A percentile compares a stretch with the other conserved stretches of the same genome.
Conservation (phyloP, 2,888 invertebrate species). For the Coenonympha glycerion region DNA sequence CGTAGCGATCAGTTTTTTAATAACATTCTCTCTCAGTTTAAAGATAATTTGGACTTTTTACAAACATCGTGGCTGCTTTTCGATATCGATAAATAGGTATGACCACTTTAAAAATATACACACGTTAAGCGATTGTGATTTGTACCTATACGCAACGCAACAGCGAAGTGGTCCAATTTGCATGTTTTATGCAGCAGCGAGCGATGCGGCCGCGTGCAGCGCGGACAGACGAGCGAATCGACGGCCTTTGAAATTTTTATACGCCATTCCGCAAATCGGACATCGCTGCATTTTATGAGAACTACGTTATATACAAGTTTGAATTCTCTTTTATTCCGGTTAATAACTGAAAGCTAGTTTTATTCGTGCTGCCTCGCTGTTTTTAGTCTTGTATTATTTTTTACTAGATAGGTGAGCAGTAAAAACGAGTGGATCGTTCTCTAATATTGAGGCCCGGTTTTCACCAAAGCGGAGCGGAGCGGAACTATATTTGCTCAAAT, state of each 20-base stretch:
- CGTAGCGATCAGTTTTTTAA: no score
- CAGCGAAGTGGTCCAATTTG: constrained; percentile 72
- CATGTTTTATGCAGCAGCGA: constrained; percentile 70
- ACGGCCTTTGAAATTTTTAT: constrained; percentile 67
- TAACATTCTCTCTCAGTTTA: no score
- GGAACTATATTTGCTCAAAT: no score
- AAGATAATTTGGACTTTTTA: no score
- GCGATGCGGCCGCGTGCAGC: constrained; percentile 52
- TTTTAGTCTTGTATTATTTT: constrained; percentile 5
- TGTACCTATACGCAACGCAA: constrained; percentile 60
- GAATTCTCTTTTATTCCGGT: constrained; percentile 33
- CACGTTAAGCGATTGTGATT: constrained; percentile 67
- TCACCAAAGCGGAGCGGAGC: no score
- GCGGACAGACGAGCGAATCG: constrained; percentile 53
- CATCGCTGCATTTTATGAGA: constrained; percentile 58
- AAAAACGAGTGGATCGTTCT: not conserved
- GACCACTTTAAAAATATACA: constrained; percentile 57
- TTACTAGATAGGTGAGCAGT: not conserved
- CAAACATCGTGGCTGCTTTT: no score
- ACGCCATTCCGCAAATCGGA: constrained; percentile 69
- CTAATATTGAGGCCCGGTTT: no score
- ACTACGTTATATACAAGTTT: constrained; percentile 38
- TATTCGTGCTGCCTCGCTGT: constrained; percentile 1
- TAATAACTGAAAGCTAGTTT: constrained; percentile 20
- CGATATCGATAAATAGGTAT: no score